These are phyloP conservation scores for Discoglossus pictus DNA, from an alignment of 2,797 vertebrate species.

Conservation along the genomic window DNA sequence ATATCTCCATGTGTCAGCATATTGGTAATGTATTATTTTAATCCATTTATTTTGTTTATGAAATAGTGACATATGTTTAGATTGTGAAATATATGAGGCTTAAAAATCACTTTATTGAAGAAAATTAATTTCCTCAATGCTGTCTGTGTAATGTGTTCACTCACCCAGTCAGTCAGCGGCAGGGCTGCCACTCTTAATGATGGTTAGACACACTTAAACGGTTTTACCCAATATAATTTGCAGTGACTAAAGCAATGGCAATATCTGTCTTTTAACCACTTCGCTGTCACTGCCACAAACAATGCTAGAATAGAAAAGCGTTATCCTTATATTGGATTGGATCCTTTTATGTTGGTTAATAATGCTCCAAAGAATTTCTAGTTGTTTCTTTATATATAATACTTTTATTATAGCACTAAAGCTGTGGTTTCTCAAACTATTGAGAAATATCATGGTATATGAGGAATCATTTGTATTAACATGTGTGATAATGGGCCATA, in stretches of 20 bases:
- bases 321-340: no score
- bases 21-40: conserved; percentile 97
- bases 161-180: conserved; percentile 83
- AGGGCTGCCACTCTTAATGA: conserved; percentile 93
- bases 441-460: no score
- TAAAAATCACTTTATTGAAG: conserved; percentile 93
- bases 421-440: no score
- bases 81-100: conserved; percentile 97
- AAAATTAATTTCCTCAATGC: conserved; percentile 97
- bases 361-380: no score
- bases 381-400: no score
- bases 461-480: no score
- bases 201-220: conserved; percentile 76
- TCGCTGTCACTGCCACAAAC: neutral
- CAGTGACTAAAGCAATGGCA: conserved; percentile 63
- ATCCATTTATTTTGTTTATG: conserved; percentile 92
- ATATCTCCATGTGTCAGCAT: conserved; percentile 88
- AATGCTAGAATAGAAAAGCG: no score
- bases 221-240: conserved; percentile 85
- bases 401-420: no score
- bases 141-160: conserved; percentile 85
- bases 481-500: no score
- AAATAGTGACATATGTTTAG: conserved; percentile 86
- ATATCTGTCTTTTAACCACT: conserved; percentile 16
- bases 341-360: no score